A percentile compares a stretch with the other conserved stretches of the same genome.
Evolutionary conservation across 2,888 invertebrate species (phyloP).

Genomic region (Ctena decussata): DNA sequence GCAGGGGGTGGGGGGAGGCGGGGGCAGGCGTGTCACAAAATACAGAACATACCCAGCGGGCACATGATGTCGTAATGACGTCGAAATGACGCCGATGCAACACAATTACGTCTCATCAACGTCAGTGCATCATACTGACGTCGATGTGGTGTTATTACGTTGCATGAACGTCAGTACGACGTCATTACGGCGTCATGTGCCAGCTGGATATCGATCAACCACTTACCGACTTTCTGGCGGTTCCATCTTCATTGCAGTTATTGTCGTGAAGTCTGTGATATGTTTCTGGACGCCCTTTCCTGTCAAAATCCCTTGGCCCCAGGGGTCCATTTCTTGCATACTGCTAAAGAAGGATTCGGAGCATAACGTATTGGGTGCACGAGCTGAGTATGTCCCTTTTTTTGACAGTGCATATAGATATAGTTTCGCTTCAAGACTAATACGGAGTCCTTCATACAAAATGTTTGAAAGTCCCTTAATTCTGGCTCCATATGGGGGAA

Average conservation of each 20-base stretch:
- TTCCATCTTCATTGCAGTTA: not conserved
- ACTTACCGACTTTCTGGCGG: too few species aligned
- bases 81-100: too few species aligned
- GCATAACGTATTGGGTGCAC: not conserved
- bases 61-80: too few species aligned
- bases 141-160: too few species aligned
- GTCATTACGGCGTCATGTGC: too few species aligned
- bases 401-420: not conserved
- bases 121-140: too few species aligned
- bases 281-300: conserved; percentile 37
- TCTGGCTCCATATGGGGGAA: not conserved
- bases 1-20: too few species aligned
- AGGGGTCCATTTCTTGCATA: not conserved
- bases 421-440: not conserved
- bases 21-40: too few species aligned
- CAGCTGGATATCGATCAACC: too few species aligned
- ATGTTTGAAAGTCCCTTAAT: not conserved
- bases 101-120: too few species aligned
- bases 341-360: not conserved
- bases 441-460: not conserved
- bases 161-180: too few species aligned
- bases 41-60: too few species aligned
- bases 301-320: conserved; percentile 16
- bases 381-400: not conserved
- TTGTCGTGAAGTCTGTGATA: conserved; percentile 39